Evolutionary conservation across 2,797 vertebrate genomes (phyloP).

Genomic region (Orestias chungarensis): DNA sequence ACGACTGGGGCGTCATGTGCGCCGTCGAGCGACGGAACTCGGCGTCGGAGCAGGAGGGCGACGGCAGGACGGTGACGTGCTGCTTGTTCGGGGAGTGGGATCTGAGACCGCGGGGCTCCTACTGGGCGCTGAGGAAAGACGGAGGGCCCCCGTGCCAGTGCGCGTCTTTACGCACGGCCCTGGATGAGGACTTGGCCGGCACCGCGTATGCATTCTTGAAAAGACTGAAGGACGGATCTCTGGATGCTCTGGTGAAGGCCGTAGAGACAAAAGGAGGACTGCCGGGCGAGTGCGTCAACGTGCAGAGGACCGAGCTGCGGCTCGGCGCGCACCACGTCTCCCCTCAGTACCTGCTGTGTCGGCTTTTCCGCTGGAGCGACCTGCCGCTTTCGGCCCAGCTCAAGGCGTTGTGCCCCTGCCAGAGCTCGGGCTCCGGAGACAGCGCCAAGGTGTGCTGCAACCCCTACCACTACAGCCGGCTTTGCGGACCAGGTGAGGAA

Average conservation of each 20-base stretch:
- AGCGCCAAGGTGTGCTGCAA: constrained; percentile 91
- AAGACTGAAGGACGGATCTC: constrained; percentile 89
- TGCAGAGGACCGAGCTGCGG: constrained; percentile 80
- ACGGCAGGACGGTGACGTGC: constrained; percentile 87
- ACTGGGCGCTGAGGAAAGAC: constrained; percentile 67
- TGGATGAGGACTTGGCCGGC: constrained; percentile 85
- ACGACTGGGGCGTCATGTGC: constrained; percentile 76
- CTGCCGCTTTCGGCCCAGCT: constrained; percentile 88
- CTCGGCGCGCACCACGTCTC: constrained; percentile 82
- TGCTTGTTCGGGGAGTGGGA: constrained; percentile 90
- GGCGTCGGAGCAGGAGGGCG: constrained; percentile 73
- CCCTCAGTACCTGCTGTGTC: constrained; percentile 88
- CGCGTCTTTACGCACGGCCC: constrained; percentile 64
- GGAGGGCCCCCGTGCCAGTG: constrained; percentile 62
- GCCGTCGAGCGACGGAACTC: constrained; percentile 69
- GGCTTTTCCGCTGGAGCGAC: constrained; percentile 94
- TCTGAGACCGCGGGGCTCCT: constrained; percentile 65
- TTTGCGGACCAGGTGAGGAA: constrained; percentile 94
- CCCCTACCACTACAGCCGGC: constrained; percentile 95
- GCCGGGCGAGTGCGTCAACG: constrained; percentile 86
- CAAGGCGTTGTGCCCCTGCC: constrained; percentile 89
- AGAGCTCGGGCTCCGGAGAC: constrained; percentile 82
- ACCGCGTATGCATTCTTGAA: constrained; percentile 88
- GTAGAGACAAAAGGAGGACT: constrained; percentile 91
- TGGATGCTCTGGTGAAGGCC: constrained; percentile 89